Conservation (phyloP, 1,140 invertebrate species). For the Chelonus insularis region DNA sequence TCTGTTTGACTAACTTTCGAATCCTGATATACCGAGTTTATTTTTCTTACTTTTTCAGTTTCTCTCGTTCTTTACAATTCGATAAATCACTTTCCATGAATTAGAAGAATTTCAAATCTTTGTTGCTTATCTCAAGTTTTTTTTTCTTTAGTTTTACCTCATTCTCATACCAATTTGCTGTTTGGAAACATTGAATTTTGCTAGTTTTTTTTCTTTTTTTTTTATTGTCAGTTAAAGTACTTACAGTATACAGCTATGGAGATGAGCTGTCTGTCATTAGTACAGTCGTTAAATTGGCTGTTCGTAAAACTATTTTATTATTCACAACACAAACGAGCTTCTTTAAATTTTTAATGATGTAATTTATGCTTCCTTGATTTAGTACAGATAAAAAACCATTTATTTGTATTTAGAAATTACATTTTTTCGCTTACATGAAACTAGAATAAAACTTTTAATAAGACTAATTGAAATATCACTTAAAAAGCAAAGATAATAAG, state of each 20-base stretch:
- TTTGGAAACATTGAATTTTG: no score
- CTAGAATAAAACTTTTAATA: no score
- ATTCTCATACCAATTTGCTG: not conserved
- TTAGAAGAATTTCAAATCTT: slow-evolving; percentile 25
- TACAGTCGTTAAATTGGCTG: slow-evolving; percentile 29
- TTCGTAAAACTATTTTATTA: slow-evolving; percentile 25
- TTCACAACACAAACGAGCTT: slow-evolving; percentile 23
- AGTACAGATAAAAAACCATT: no score
- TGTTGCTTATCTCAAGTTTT: not conserved
- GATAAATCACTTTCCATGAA: slow-evolving; percentile 24
- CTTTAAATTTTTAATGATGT: not conserved
- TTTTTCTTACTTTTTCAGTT: slow-evolving; percentile 15
- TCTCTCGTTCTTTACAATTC: not conserved
- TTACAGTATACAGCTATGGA: slow-evolving; percentile 14
- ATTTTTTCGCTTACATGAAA: no score
- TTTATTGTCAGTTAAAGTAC: not conserved
- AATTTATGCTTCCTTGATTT: no score
- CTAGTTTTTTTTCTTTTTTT: not conserved
- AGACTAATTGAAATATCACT: no score
- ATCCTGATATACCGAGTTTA: slow-evolving; percentile 25
- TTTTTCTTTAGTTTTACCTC: not conserved
- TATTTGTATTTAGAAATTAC: no score
- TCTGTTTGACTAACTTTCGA: slow-evolving; percentile 39
- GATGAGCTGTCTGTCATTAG: slow-evolving; percentile 29
- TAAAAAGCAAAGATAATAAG: no score